Evolutionary conservation across 2,888 invertebrate genomes (phyloP).

Genomic region (Rhopalosiphum nymphaeae): DNA sequence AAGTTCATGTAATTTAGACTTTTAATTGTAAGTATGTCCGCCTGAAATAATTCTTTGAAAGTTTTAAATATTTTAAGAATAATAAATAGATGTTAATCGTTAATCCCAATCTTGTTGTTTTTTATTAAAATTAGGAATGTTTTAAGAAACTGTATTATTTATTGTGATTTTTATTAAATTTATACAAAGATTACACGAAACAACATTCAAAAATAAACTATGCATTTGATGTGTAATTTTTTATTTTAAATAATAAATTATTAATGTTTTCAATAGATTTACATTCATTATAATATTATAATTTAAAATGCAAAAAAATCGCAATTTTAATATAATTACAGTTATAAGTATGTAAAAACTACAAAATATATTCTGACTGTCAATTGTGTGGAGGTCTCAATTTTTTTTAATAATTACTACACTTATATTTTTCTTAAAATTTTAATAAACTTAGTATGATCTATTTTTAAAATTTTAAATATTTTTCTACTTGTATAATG

Average conservation of each 20-base stretch:
- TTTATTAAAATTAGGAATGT: neutral
- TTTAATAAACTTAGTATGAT: too few relatives aligned
- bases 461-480: too few relatives aligned
- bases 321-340: neutral
- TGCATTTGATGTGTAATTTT: neutral
- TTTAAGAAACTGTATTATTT: neutral
- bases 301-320: neutral
- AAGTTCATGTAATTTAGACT: neutral
- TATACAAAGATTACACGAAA: neutral
- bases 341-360: neutral
- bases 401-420: too few relatives aligned
- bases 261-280: neutral
- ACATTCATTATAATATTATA: neutral
- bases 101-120: neutral
- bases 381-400: too few relatives aligned
- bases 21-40: neutral
- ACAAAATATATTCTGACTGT: neutral
- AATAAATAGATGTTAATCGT: neutral
- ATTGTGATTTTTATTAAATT: neutral
- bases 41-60: neutral
- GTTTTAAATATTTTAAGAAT: neutral
- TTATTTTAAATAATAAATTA: neutral
- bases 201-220: neutral
- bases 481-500: too few relatives aligned
- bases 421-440: too few relatives aligned